phyloP scores from a whole-genome alignment of 2,113 vertebrate genomes.

The Malurus alboscapulatus region DNA sequence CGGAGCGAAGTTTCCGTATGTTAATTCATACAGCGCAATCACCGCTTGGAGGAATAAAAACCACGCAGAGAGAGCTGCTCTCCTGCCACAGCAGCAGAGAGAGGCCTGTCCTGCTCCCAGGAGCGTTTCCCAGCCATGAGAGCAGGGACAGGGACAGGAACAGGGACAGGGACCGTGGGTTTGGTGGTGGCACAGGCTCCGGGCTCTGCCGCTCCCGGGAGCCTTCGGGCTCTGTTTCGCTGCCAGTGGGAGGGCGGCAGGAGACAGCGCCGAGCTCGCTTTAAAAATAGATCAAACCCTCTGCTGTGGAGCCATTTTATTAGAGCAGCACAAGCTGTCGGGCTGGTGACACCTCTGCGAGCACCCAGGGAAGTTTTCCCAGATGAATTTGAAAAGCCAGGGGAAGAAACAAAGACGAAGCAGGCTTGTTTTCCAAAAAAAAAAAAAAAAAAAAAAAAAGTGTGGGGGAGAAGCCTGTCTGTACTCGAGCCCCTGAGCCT shows the following conservation, averaged over 20 bases:
- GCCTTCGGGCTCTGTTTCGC: neutral
- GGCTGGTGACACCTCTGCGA: constrained; percentile 24
- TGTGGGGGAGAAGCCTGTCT: neutral
- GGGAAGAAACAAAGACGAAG: neutral
- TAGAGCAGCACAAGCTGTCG: constrained; percentile 28
- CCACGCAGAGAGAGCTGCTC: neutral
- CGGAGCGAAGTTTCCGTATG: neutral
- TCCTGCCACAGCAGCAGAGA: neutral
- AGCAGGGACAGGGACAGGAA: accelerated
- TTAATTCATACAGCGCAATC: constrained; percentile 26
- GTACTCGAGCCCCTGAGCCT: accelerated
- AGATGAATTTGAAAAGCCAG: neutral
- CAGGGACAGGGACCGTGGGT: neutral
- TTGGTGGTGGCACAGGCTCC: neutral
- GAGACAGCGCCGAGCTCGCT: constrained; percentile 1
- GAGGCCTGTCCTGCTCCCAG: neutral
- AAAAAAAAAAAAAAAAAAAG: neutral
- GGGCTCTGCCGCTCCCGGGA: neutral
- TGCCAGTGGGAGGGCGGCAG: constrained; percentile 36
- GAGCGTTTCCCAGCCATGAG: accelerated
- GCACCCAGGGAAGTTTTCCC: neutral
- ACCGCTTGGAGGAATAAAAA: neutral
- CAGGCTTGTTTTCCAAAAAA: neutral
- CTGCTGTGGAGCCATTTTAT: constrained; percentile 46
- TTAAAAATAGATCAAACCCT: constrained; percentile 61